phyloP scores from a whole-genome alignment of 2,888 invertebrate genomes.

The Spialia ferax region DNA sequence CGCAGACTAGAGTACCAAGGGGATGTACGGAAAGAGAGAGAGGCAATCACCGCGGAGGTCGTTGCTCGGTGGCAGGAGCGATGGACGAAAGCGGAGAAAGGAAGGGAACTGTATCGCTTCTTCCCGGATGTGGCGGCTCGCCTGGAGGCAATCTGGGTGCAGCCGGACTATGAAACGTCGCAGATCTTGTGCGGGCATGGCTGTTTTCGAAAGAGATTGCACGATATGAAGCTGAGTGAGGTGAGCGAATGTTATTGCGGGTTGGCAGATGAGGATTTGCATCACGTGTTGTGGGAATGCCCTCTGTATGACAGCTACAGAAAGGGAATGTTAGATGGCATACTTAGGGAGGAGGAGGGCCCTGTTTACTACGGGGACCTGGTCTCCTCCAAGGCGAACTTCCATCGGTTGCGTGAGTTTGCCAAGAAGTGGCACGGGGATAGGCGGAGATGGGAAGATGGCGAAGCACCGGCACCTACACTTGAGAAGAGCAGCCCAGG shows the following conservation, averaged over 20 bases:
- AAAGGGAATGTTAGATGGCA: constrained; percentile 1
- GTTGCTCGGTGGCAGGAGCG: constrained; percentile 44
- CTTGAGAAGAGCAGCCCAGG: neutral
- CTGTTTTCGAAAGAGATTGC: constrained; percentile 44
- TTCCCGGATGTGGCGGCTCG: constrained; percentile 49
- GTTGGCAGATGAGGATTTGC: constrained; percentile 12
- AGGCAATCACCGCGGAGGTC: neutral
- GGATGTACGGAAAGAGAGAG: neutral
- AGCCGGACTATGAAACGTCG: constrained; percentile 44
- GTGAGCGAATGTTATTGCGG: constrained; percentile 39
- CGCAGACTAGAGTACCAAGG: neutral
- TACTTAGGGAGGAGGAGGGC: neutral
- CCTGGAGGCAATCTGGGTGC: constrained; percentile 43
- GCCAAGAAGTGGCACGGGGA: neutral
- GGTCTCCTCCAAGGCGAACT: constrained; percentile 2
- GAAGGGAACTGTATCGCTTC: constrained; percentile 45
- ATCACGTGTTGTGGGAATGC: constrained; percentile 41
- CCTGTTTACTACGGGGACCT: constrained; percentile 25
- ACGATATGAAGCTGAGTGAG: constrained; percentile 40
- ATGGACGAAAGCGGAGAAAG: constrained; percentile 42
- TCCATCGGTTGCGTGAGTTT: neutral
- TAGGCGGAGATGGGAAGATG: constrained; percentile 25
- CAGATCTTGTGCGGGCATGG: constrained; percentile 50
- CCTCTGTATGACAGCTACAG: constrained; percentile 18
- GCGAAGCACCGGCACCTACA: no score